Percentiles rank a stretch among this genome's conserved stretches.
Conservation (phyloP, 2,113 vertebrate genomes). For the Nannobrachium achirus region DNA sequence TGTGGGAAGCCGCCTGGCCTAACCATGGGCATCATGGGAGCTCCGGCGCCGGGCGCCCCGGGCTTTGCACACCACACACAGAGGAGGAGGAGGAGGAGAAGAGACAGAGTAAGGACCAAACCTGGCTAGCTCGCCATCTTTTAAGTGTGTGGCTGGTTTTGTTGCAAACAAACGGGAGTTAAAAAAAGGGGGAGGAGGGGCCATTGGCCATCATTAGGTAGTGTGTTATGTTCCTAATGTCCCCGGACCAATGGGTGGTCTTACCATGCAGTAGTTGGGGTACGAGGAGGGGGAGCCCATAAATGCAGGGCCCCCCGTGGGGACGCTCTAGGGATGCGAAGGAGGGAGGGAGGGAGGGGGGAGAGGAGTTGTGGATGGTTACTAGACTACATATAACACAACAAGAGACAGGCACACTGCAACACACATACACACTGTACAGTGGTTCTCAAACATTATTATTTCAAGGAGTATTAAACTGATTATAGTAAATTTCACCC, state of each 20-base stretch:
- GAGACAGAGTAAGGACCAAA: constrained; percentile 41
- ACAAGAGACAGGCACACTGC: constrained; percentile 31
- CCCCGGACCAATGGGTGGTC: constrained; percentile 64
- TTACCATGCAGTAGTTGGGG: constrained; percentile 90
- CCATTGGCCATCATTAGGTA: constrained; percentile 54
- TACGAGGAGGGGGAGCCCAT: constrained; percentile 78
- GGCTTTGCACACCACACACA: constrained; percentile 72
- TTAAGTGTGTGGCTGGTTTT: constrained; percentile 23
- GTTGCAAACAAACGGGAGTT: no score
- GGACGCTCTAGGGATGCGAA: constrained; percentile 74
- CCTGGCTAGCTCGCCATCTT: background rate
- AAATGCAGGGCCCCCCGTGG: constrained; percentile 75
- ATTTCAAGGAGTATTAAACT: no score
- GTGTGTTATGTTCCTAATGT: constrained; percentile 55
- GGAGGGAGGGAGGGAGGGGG: constrained; percentile 48
- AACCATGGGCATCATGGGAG: constrained; percentile 93
- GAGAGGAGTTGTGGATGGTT: constrained; percentile 67
- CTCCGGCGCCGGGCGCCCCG: constrained; percentile 82
- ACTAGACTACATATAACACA: constrained; percentile 64
- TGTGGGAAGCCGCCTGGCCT: constrained; percentile 91
- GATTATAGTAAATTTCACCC: no score
- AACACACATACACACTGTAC: constrained; percentile 21
- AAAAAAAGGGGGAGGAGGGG: no score
- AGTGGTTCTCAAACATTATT: no score
- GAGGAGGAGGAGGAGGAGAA: constrained; percentile 30